Conservation (phyloP, 2,797 vertebrate species). For the Lemur catta region DNA sequence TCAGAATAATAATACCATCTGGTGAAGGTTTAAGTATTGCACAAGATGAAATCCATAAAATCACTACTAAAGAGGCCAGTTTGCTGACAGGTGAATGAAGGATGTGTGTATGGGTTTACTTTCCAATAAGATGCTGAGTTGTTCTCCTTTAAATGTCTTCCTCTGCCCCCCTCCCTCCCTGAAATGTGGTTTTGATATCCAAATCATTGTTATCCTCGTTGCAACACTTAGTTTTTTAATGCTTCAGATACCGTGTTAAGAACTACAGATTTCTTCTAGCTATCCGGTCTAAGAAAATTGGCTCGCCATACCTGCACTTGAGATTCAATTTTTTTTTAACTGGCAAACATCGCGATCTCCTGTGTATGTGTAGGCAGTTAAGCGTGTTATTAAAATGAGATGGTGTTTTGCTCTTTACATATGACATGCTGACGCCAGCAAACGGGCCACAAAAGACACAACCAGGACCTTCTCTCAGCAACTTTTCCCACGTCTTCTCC, state of each 20-base stretch:
- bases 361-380: slow-evolving; percentile 46
- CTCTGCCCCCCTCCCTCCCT: not conserved
- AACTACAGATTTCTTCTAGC: not conserved
- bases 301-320: slow-evolving; percentile 17
- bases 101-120: not conserved
- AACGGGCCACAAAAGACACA: slow-evolving; percentile 63
- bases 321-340: slow-evolving; percentile 51
- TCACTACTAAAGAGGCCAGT: slow-evolving; percentile 49
- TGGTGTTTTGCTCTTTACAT: slow-evolving; percentile 73
- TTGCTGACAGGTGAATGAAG: not conserved
- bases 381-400: slow-evolving; percentile 76
- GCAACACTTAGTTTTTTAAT: not conserved
- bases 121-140: slow-evolving; percentile 43
- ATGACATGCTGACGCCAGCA: slow-evolving; percentile 76
- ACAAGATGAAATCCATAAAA: slow-evolving; percentile 65
- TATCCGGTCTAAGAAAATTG: not conserved
- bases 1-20: not conserved
- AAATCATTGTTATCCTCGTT: not conserved
- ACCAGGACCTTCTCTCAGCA: slow-evolving; percentile 73
- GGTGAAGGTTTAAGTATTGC: slow-evolving; percentile 43
- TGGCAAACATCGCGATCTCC: slow-evolving; percentile 51
- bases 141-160: slow-evolving; percentile 25
- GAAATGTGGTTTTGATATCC: not conserved
- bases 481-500: slow-evolving; percentile 60
- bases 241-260: not conserved